Evolutionary conservation across 2,888 invertebrate species (phyloP), one percentile per base, ranked within the genome.

Genomic region (Leptinotarsa rubiginosa): DNA sequence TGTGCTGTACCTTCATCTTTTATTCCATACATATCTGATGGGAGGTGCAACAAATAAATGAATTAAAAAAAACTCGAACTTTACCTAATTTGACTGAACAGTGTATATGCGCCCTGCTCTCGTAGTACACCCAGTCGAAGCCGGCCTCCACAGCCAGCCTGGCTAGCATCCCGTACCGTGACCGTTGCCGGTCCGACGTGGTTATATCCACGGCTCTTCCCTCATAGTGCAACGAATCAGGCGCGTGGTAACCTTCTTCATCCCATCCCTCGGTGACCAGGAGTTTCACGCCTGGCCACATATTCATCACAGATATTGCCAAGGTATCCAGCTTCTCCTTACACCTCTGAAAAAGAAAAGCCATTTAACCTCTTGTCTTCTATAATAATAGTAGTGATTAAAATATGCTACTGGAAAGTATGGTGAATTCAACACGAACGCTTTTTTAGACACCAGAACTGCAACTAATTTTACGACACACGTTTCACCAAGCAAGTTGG

Each of bases 121-220:
- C 97, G 87, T 97, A 98, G 90, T 95, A 97, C 78, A 98, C 98
- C 97, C 97, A 98, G 90, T 98, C 98, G 91, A 98, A 98, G 84
- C 98, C 98, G 41, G 98, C 97, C 88, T 98, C 97, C 75, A 97
- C 96, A 0, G 98, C 98, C 73, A 98, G 91, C 76, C 98, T 90
- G 65, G 98, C 98, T 85, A 98, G 90, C 96, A 98, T 96, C 81
- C 98, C 98, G 89, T 97, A 95, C 90, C 98, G 98, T 87, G 95
- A 92, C 76, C 95, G 91, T 89, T 98, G 97, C 72, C 96, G 91
- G 90, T 98, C 98, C 81, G 96, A 95, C 82, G 98, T 98, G 79
- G 97, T 96, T 84, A 98, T 93, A 90, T 98, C 98, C 78, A 98
- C 97, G 13, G 98, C 98, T 31, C 98, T 91, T 18, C 98, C 98